These are phyloP conservation scores for Centropus bengalensis DNA, from an alignment of 2,113 vertebrate species.

Conservation along the genomic window DNA sequence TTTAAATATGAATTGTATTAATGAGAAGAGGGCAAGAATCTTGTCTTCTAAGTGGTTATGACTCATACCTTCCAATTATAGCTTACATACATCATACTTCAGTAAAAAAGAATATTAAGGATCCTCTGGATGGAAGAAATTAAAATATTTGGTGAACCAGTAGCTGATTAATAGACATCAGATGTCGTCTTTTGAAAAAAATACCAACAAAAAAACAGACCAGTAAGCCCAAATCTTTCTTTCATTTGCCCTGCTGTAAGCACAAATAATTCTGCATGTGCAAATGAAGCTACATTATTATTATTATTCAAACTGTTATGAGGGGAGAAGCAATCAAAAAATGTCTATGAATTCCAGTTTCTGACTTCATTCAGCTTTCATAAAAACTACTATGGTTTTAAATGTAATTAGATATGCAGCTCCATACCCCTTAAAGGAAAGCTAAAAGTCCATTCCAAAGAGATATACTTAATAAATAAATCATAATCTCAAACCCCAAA, in stretches of 20 bases:
- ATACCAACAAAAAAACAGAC: too few species aligned
- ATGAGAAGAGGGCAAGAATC: slow-evolving; percentile 40
- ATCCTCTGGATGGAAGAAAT: background rate
- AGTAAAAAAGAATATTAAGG: background rate
- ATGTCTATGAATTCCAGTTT: background rate
- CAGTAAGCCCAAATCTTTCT: background rate
- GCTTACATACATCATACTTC: background rate
- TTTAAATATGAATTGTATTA: slow-evolving; percentile 72
- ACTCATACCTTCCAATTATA: slow-evolving; percentile 63
- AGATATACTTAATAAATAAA: too few species aligned
- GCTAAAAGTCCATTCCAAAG: background rate
- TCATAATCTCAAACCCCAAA: background rate
- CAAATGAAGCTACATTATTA: background rate
- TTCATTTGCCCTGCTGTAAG: background rate
- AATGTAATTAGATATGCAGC: background rate
- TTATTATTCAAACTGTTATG: background rate
- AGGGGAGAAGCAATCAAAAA: background rate
- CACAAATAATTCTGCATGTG: background rate
- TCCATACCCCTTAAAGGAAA: background rate
- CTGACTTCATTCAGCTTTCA: background rate
- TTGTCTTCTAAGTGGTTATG: slow-evolving; percentile 54
- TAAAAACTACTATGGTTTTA: background rate
- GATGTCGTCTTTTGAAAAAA: background rate
- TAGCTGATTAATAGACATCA: background rate
- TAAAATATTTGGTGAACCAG: background rate